Evolutionary conservation across 1,140 invertebrate genomes (phyloP), one percentile per base, ranked within the genome.

Genomic region (Anthonomus grandis): DNA sequence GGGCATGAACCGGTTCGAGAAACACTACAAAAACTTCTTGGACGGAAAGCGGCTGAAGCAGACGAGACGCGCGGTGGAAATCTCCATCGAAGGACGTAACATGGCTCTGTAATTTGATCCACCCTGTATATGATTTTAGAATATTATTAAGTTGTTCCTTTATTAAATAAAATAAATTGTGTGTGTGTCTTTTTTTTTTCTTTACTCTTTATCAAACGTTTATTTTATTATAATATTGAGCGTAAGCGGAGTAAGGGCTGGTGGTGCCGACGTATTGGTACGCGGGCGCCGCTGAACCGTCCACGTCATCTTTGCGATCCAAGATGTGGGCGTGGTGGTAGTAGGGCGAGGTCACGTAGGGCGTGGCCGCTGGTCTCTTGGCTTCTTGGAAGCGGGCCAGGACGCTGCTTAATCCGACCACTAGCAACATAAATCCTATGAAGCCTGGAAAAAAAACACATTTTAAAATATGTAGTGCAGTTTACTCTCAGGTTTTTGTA

Each of bases 71-170:
- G 93, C 93, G 46, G 90, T 97, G 38, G 83, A 86, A 66, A 97
- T 97, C 68, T 96, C 93, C 57, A 95, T 97, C 62, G 95, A 97
- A 78, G 95, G 95, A 13, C 78, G 93, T 63, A 95, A 95, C 79
- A 96, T 97, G 93, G 82, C 90, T 48, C 79, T 96, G 50, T 95
- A 84, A 69, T 47, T 31, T 31, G n/a, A 6, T 31, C 27, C n/a
- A n/a, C n/a, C n/a, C n/a, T n/a, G n/a, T n/a, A n/a, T n/a, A n/a
- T n/a, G n/a, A n/a, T n/a, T n/a, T n/a, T n/a, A n/a, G n/a, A n/a
- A n/a, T n/a, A n/a, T n/a, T n/a, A n/a, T n/a, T n/a, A n/a, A n/a
- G n/a, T n/a, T n/a, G n/a, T n/a, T n/a, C n/a, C n/a, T n/a, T n/a
- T n/a, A n/a, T n/a, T n/a, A n/a, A n/a, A n/a, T n/a, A n/a, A n/a